A percentile compares a stretch with the other conserved stretches of the same genome.
Evolutionary conservation across 2,888 invertebrate species (phyloP).

Genomic region (Gonocerus acuteangulatus): DNA sequence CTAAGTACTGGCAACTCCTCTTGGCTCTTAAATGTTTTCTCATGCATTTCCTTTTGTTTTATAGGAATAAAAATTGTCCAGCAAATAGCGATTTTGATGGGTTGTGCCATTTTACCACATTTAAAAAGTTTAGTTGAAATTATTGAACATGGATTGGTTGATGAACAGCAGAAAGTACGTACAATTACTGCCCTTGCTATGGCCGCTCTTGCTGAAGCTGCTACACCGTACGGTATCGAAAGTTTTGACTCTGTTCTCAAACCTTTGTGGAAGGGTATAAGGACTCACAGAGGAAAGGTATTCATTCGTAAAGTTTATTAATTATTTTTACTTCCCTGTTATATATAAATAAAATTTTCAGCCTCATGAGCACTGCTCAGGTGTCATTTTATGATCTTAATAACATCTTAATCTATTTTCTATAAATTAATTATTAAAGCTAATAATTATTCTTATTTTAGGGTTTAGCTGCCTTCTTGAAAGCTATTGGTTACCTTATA

Average conservation of each 20-base stretch:
- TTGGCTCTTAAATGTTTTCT: too few species aligned
- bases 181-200: conserved; percentile 98
- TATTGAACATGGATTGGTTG: conserved; percentile 93
- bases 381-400: too few species aligned
- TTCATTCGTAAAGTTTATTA: too few species aligned
- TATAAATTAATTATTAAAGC: too few species aligned
- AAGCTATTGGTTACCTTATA: conserved; percentile 98
- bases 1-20: too few species aligned
- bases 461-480: conserved; percentile 97
- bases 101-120: conserved; percentile 97
- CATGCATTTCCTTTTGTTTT: background rate
- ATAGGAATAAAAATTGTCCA: conserved; percentile 99
- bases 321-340: too few species aligned
- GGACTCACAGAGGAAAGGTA: conserved; percentile 57
- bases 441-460: conserved; percentile 45
- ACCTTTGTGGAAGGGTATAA: conserved; percentile 91
- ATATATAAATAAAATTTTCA: too few species aligned
- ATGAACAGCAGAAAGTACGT: conserved; percentile 97
- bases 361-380: too few species aligned
- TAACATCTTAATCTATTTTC: too few species aligned
- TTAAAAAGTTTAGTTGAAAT: conserved; percentile 96
- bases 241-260: conserved; percentile 99
- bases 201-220: conserved; percentile 96
- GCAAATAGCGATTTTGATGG: conserved; percentile 99
- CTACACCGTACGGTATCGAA: conserved; percentile 99